Evolutionary conservation across 2,797 vertebrate species (phyloP), one percentile per base, ranked within the genome.

Genomic region (Rhodeus uyekii): DNA sequence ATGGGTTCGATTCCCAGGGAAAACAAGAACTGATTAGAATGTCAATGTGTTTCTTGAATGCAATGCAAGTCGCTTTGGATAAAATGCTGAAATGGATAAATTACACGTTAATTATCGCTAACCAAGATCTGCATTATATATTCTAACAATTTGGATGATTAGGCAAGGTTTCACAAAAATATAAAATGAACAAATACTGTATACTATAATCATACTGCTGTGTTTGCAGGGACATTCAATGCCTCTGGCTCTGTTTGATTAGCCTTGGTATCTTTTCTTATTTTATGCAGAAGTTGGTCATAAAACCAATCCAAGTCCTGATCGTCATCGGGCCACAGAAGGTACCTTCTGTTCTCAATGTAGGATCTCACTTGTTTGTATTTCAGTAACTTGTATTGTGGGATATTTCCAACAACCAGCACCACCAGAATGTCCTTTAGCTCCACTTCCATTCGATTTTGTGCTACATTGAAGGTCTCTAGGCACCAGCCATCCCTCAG

Each of bases 401-500:
- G 90, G 81, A 98, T 92, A 64, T 93, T 93, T 5, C 95, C 97
- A 0, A 96, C 95, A 64, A 98, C 93, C 38, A 98, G 85, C 94
- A 98, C 83, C 13, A 97, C 89, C 65, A 98, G 92, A 44, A 93
- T 44, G 0, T 95, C 90, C 1, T 80, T 93, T 48, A 96, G 88
- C 63, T 97, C 95, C 32, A 91, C 90, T 6, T 95, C 89, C 84
- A 95, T 95, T 82, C 93, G 91, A 39, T 92, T 91, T 87, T 96
- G 96, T 36, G 96, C 94, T 0, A 96, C 90, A 68, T 90, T 89
- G 86, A 98, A 98, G 16, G 95, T 95, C 90, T 98, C 96, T 18
- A 99, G 89, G 78, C 96, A 98, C 97, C 97, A 98, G 2, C 96
- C 96, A 1, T 98, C 97, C 77, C 92, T 93, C 0, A 98, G 94